Evolutionary conservation across 2,888 invertebrate species (phyloP).

Genomic region (Agonum fuliginosum): DNA sequence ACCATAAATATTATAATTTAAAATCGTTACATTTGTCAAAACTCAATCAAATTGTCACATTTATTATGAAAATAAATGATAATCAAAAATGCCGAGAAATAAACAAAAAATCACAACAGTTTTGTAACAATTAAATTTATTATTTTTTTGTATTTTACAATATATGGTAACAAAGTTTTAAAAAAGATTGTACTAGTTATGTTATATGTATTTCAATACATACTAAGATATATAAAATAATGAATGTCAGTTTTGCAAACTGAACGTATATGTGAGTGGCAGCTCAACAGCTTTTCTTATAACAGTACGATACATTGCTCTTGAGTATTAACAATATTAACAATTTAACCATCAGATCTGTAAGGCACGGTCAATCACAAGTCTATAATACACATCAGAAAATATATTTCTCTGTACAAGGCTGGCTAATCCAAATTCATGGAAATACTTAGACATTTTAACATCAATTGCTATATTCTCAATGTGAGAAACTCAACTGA

Average conservation of each 20-base stretch:
- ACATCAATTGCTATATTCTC: too few species aligned
- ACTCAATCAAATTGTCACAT: too few species aligned
- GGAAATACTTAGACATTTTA: too few species aligned
- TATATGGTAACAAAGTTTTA: constrained; percentile 71
- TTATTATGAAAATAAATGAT: too few species aligned
- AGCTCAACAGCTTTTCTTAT: constrained; percentile 16
- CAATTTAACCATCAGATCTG: constrained; percentile 52
- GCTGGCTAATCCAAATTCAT: too few species aligned
- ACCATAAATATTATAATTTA: too few species aligned
- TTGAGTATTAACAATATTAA: constrained; percentile 56
- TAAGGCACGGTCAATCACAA: constrained; percentile 54
- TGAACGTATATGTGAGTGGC: constrained; percentile 51
- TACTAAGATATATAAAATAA: constrained; percentile 60
- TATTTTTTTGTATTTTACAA: constrained; percentile 62
- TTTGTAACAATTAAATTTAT: constrained; percentile 53
- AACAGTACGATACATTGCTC: constrained; percentile 58
- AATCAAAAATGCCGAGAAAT: too few species aligned
- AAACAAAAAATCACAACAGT: too few species aligned
- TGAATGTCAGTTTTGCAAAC: constrained; percentile 58
- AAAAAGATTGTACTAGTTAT: constrained; percentile 69
- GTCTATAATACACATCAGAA: constrained; percentile 11
- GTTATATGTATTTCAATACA: constrained; percentile 62
- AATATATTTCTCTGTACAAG: too few species aligned
- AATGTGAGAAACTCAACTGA: too few species aligned
- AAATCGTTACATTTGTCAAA: too few species aligned